Percentiles rank a stretch among this genome's conserved stretches.
These are phyloP conservation scores for Coleophora flavipennella DNA, from an alignment of 2,888 invertebrate species.

Conservation along the genomic window DNA sequence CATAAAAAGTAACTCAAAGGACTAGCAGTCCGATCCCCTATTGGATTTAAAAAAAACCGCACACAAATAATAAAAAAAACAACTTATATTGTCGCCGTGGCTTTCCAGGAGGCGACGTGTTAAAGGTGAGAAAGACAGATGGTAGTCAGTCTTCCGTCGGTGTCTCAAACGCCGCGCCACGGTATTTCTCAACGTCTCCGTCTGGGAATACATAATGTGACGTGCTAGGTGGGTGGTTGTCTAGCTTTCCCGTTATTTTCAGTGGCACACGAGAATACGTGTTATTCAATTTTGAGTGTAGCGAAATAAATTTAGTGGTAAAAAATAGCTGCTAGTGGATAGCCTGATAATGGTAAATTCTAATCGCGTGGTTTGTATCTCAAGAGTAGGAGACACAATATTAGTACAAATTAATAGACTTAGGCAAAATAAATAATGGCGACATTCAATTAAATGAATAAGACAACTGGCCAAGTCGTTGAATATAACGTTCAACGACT, in stretches of 20 bases:
- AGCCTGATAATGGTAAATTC: no score
- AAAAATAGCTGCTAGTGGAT: no score
- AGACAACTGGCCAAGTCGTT: no score
- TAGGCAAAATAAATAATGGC: no score
- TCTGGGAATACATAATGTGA: conserved; percentile 45
- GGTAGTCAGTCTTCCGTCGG: conserved; percentile 31
- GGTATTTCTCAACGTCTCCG: conserved; percentile 51
- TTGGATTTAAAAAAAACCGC: no score
- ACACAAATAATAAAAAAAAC: conserved; percentile 4
- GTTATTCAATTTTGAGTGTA: background rate
- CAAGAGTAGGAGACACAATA: no score
- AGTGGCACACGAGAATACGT: conserved; percentile 21
- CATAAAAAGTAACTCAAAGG: no score
- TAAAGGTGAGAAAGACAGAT: conserved; percentile 38
- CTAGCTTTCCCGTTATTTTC: conserved; percentile 20
- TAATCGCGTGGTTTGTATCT: no score
- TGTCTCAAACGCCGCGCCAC: conserved; percentile 18
- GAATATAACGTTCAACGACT: no score
- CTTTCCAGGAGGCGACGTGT: background rate
- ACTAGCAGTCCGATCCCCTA: no score
- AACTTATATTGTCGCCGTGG: background rate
- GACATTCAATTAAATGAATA: no score
- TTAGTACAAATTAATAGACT: no score
- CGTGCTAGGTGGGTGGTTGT: conserved; percentile 8
- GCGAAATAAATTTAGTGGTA: background rate